A percentile compares a stretch with the other conserved stretches of the same genome.
These are phyloP conservation scores for Drosophila imparisetae DNA, from an alignment of 2,888 invertebrate genomes.

Conservation along the genomic window DNA sequence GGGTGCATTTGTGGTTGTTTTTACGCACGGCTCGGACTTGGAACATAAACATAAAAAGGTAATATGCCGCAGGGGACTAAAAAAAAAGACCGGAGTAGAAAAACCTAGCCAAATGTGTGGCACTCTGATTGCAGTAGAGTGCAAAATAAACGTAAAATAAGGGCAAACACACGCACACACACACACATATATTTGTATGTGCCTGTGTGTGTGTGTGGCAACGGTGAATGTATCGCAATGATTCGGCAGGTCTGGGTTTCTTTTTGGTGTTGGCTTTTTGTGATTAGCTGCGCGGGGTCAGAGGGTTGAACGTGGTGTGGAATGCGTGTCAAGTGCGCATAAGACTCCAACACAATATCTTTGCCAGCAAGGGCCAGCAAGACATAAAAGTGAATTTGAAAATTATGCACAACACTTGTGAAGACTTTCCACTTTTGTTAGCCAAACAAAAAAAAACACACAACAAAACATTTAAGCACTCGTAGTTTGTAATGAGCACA, in stretches of 20 bases:
- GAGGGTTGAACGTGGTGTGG: constrained; percentile 5
- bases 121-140: constrained; percentile 74
- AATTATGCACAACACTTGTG: constrained; percentile 59
- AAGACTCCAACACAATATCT: constrained; percentile 45
- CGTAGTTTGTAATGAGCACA: constrained; percentile 12
- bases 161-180: constrained; percentile 7
- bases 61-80: constrained; percentile 71
- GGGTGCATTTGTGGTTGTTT: constrained; percentile 32
- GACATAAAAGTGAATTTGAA: constrained; percentile 72
- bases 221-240: constrained; percentile 62
- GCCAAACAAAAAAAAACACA: not conserved
- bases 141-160: constrained; percentile 55
- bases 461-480: not conserved
- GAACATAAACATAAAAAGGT: constrained; percentile 77
- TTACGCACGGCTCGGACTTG: constrained; percentile 50
- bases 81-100: not conserved
- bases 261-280: constrained; percentile 35
- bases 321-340: constrained; percentile 56
- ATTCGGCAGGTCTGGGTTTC: constrained; percentile 66
- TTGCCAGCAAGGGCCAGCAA: constrained; percentile 21
- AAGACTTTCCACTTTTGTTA: constrained; percentile 49
- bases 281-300: constrained; percentile 60
- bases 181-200: not conserved
- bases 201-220: constrained; percentile 3
- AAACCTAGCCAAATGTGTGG: constrained; percentile 46